Evolutionary conservation across 2,113 vertebrate species (phyloP).

Genomic region (Cygnus buccinator): DNA sequence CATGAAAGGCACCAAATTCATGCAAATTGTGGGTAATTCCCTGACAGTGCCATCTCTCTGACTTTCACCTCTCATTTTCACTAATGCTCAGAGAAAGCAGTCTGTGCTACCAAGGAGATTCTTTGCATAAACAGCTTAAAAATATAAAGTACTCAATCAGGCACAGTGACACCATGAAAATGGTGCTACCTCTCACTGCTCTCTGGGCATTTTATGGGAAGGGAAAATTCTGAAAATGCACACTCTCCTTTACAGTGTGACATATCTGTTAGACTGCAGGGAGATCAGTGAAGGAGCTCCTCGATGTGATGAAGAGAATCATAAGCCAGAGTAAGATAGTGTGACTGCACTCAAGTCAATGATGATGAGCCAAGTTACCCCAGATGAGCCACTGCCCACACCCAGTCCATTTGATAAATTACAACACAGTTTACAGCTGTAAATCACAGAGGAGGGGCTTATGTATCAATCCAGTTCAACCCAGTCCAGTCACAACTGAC

Average conservation of each 20-base stretch:
- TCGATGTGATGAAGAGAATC: neutral
- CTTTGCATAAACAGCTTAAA: slow-evolving; percentile 25
- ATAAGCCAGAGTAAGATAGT: neutral
- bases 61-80: slow-evolving; percentile 46
- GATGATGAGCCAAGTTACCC: neutral
- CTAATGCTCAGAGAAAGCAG: slow-evolving; percentile 6
- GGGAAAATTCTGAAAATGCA: neutral
- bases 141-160: slow-evolving; percentile 16
- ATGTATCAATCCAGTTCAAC: neutral
- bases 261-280: slow-evolving; percentile 31
- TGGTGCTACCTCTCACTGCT: neutral
- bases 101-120: slow-evolving; percentile 31
- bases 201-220: neutral
- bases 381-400: neutral
- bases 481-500: slow-evolving; percentile 40
- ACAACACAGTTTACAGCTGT: neutral
- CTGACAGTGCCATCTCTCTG: slow-evolving; percentile 34
- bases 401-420: neutral
- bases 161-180: neutral
- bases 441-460: neutral
- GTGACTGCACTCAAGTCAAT: neutral
- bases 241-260: slow-evolving; percentile 9
- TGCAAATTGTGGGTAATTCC: slow-evolving; percentile 46
- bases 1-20: slow-evolving; percentile 47
- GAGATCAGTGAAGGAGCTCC: slow-evolving; percentile 10